Base-by-base conservation (phyloP, 2,113 vertebrate genomes). In the Salvelinus sp. region DNA sequence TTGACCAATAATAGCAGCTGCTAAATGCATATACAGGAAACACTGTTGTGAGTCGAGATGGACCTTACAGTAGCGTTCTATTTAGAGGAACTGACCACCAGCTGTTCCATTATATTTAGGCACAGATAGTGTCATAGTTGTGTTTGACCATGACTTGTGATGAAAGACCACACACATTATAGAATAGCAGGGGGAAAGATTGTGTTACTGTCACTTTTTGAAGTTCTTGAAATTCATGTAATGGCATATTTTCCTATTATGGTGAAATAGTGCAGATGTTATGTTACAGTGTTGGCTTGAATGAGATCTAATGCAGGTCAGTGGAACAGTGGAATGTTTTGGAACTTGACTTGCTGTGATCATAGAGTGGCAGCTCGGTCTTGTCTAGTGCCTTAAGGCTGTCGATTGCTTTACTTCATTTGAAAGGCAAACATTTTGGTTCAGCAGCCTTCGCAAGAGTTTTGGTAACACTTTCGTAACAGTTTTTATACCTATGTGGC, bases 1-100 rank as follows among this genome's bases (percentile, higher is more conserved):
- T 20, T 57, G 54, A 18, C 54, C 54, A 57, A 57, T 20, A 57
- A 57, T 57, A 57, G 54, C 20, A 44, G 38, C 20, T 62, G 58
- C 3, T 62, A 22, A 62, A 62, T 22, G 58, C 16, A n/a, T 44
- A 10, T 44, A 44, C 38, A 44, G 38, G 38, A 27, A 63, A 20
- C 54, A 16, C 54, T 57, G 54, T 16, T 44, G 38, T 57, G 13
- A 6, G 54, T 62, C 9, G n/a, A 22, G 20, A 62, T 62, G 18
- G n/a, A 22, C 13, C 58, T 22, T 62, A 62, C 58, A n/a, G 58
- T 6, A 22, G n/a, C 2, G 58, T 9, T 62, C 58, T 62, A 62
- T 62, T 62, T 62, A 10, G 58, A 62, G n/a, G 58, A 22, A n/a
- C 58, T 62, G 58, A n/a, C n/a, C n/a, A 62, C 58, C 58, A 62